Evolutionary conservation across 1,140 invertebrate species (phyloP), one percentile per base, ranked within the genome.

Genomic region (Drosophila micromelanica): DNA sequence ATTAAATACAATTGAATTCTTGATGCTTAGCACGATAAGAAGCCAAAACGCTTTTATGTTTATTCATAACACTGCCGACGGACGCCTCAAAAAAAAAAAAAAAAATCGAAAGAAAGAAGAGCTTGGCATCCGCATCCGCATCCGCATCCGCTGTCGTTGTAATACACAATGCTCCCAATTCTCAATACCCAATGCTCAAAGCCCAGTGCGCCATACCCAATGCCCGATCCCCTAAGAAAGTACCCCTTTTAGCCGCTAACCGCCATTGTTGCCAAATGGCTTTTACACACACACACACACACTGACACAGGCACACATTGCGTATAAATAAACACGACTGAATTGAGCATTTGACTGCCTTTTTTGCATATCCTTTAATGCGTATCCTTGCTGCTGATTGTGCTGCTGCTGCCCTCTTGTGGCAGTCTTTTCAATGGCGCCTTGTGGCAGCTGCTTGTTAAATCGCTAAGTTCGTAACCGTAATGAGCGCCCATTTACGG

Each of bases 1-100:
- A 65, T 52, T 75, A 87, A 86, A 81, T 81, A 87, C 82, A 86
- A 87, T 87, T 87, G 82, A 81, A 76, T 86, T 87, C 60, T 63
- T 67, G 81, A 86, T 86, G 78, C 82, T 76, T 75, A 61, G 67
- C 67, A 75, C 75, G 81, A 86, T 86, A 87, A 86, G 79, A 69
- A 68, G 67, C 32, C 49, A 62, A 79, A 86, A 70, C 57, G 71
- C 75, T 78, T 87, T 86, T 81, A 87, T 86, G 82, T 77, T 85
- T 85, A 85, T 85, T 77, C 81, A 85, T 86, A 87, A 85, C 78
- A 72, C 46, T 59, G 54, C 20, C 20, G 54, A 32, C 38, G 69
- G 62, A 63, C 45, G 46, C 23, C 60, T 17, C 5, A 63, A 52
- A 52, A 46, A 48, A 52, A 45, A 46, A 40, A 27, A 15, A 12